phyloP scores from a whole-genome alignment of 1,140 invertebrate species.

The Drosophila elegans region DNA sequence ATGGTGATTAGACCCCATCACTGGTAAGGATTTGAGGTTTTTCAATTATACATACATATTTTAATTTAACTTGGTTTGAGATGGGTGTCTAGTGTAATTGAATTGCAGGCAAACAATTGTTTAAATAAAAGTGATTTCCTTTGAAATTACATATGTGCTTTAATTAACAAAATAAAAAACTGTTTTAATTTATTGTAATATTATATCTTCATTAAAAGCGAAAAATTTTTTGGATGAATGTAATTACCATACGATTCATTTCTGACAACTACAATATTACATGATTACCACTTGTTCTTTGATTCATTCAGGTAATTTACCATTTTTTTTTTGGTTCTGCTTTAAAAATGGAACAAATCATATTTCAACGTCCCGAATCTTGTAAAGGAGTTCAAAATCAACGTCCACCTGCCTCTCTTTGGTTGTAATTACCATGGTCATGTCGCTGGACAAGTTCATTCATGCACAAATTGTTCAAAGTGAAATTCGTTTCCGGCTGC shows the following conservation, averaged over 20 bases:
- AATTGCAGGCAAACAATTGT: no score
- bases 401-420: slow-evolving; percentile 23
- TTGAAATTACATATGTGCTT: no score
- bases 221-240: no score
- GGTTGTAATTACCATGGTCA: slow-evolving; percentile 26
- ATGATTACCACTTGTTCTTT: neutral
- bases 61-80: slow-evolving; percentile 49
- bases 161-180: no score
- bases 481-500: slow-evolving; percentile 62
- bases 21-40: slow-evolving; percentile 4
- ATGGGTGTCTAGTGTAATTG: no score
- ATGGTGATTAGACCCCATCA: slow-evolving; percentile 58
- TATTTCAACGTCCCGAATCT: slow-evolving; percentile 8
- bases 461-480: slow-evolving; percentile 80
- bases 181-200: no score
- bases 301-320: neutral
- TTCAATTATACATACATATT: neutral
- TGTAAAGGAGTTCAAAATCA: slow-evolving; percentile 3
- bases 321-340: neutral
- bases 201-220: no score
- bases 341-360: neutral
- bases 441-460: slow-evolving; percentile 58
- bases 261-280: no score
- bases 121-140: no score
- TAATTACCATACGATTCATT: no score